Evolutionary conservation across 2,797 vertebrate species (phyloP).

Genomic region (Lithobates sylvaticus): DNA sequence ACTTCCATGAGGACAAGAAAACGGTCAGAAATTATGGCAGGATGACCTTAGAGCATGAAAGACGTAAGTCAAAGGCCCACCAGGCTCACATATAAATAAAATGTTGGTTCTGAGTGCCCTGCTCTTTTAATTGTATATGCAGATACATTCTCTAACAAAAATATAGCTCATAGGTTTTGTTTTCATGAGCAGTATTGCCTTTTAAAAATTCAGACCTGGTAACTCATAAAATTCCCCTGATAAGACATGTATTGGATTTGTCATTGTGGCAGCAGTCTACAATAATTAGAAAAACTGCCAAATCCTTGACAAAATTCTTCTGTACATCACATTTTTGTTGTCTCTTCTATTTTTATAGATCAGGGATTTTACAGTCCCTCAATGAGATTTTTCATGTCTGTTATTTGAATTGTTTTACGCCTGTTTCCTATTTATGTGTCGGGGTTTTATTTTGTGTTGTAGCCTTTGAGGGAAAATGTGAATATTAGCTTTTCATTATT

Average conservation of each 20-base stretch:
- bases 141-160: neutral
- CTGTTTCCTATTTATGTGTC: slow-evolving; percentile 33
- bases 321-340: neutral
- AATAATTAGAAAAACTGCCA: slow-evolving; percentile 7
- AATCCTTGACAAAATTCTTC: neutral
- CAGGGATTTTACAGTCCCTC: slow-evolving; percentile 36
- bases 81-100: too few relatives aligned
- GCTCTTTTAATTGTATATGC: neutral
- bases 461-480: slow-evolving; percentile 7
- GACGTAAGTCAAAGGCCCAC: too few relatives aligned
- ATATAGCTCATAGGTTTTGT: neutral
- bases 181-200: neutral
- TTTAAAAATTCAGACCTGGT: neutral
- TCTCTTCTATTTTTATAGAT: slow-evolving; percentile 30
- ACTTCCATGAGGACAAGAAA: too few relatives aligned
- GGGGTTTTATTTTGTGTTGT: slow-evolving; percentile 11
- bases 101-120: too few relatives aligned
- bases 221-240: neutral
- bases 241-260: neutral
- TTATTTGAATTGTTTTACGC: slow-evolving; percentile 30
- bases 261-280: neutral
- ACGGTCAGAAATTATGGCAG: too few relatives aligned
- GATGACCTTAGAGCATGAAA: too few relatives aligned
- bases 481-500: slow-evolving; percentile 38
- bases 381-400: slow-evolving; percentile 16